Evolutionary conservation across 1,140 invertebrate species (phyloP).

Genomic region (Sinella curviseta): DNA sequence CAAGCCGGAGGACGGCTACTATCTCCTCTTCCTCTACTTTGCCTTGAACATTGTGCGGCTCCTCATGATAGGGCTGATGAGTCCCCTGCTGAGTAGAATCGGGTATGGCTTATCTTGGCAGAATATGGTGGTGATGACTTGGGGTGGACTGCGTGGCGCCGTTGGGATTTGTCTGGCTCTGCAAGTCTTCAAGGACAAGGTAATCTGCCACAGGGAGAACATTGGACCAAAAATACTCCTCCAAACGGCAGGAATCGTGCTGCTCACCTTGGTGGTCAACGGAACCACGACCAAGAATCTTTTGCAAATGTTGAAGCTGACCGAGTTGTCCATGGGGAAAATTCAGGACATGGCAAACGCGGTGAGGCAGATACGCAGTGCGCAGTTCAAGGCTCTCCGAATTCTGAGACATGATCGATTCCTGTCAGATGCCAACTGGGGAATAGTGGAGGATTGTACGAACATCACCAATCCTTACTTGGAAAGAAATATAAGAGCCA

Average conservation of each 20-base stretch:
- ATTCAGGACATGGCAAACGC: conserved; percentile 55
- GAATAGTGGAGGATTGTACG: conserved; percentile 53
- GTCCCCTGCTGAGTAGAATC: conserved; percentile 55
- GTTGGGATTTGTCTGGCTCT: conserved; percentile 57
- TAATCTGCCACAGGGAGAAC: conserved; percentile 50
- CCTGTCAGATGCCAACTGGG: conserved; percentile 58
- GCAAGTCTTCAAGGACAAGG: conserved; percentile 52
- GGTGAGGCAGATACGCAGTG: conserved; percentile 51
- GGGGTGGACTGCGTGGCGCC: conserved; percentile 54
- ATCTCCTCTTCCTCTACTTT: conserved; percentile 55
- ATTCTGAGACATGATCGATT: conserved; percentile 57
- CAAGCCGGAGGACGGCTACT: conserved; percentile 53
- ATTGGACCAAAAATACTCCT: conserved; percentile 53
- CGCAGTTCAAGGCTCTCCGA: conserved; percentile 51
- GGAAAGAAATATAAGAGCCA: conserved; percentile 2
- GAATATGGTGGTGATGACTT: conserved; percentile 46
- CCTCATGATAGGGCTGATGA: conserved; percentile 54
- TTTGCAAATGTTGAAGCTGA: conserved; percentile 55
- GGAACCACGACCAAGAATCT: conserved; percentile 55
- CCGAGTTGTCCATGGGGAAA: conserved; percentile 54
- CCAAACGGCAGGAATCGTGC: conserved; percentile 56
- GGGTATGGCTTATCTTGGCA: conserved; percentile 58
- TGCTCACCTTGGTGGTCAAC: conserved; percentile 56
- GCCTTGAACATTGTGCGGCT: conserved; percentile 54
- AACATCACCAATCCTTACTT: conserved; percentile 50